A percentile compares a stretch with the other conserved stretches of the same genome.
These are phyloP conservation scores for Hemithea aestivaria DNA, from an alignment of 2,888 invertebrate species.

Conservation along the genomic window DNA sequence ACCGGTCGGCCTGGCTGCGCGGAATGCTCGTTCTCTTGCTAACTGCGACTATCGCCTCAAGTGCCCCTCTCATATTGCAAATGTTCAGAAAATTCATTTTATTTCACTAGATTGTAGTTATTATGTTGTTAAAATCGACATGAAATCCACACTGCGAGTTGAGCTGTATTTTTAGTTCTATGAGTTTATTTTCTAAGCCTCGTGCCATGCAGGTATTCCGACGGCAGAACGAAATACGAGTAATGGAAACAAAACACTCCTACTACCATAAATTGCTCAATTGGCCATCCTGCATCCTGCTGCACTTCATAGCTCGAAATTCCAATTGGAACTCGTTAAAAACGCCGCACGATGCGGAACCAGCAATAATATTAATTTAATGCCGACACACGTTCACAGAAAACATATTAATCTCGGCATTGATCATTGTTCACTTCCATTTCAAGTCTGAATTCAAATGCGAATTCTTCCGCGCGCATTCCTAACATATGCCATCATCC, in stretches of 20 bases:
- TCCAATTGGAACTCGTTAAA: constrained; percentile 35
- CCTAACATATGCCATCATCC: constrained; percentile 22
- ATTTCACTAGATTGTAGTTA: constrained; percentile 36
- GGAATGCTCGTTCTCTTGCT: constrained; percentile 70
- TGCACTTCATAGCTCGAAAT: constrained; percentile 18
- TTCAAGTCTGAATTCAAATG: constrained; percentile 20
- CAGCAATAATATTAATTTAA: constrained; percentile 35
- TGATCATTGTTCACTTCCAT: constrained; percentile 26
- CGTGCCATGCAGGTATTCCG: too few species aligned
- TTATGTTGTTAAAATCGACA: too few species aligned
- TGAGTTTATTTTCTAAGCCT: not conserved
- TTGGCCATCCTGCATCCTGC: too few species aligned
- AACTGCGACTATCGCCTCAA: constrained; percentile 38
- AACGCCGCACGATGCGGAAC: constrained; percentile 29
- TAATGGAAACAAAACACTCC: too few species aligned
- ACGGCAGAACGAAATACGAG: too few species aligned
- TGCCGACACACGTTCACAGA: constrained; percentile 28
- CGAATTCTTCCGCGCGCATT: constrained; percentile 24
- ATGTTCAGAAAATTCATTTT: constrained; percentile 60
- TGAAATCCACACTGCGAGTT: too few species aligned
- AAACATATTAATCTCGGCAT: constrained; percentile 20
- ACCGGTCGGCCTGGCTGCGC: constrained; percentile 66
- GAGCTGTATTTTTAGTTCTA: not conserved
- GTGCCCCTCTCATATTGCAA: constrained; percentile 48
- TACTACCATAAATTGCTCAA: too few species aligned